Evolutionary conservation across 2,113 vertebrate genomes (phyloP).

Genomic region (Synchiropus splendidus): DNA sequence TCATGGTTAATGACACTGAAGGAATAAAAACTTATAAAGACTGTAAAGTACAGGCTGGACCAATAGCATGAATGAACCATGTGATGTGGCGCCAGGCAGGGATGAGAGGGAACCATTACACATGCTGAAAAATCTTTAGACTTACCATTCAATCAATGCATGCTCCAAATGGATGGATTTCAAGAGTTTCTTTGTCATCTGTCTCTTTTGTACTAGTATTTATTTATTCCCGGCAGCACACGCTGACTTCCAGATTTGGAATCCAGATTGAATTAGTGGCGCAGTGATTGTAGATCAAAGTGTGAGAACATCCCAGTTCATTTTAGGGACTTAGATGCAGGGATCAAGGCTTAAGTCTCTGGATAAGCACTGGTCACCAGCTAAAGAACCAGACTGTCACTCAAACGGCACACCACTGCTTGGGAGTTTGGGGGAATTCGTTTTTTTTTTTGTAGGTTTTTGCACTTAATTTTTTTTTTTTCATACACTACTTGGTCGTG

Average conservation of each 20-base stretch:
- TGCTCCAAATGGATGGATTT: conserved; percentile 36
- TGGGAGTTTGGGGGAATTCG: conserved; percentile 6
- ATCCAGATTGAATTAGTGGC: conserved; percentile 37
- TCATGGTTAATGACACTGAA: too few species aligned
- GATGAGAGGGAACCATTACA: conserved; percentile 26
- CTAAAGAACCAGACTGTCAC: conserved; percentile 44
- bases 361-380: conserved; percentile 47
- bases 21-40: too few species aligned
- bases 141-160: conserved; percentile 39
- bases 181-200: conserved; percentile 18
- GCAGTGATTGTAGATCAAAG: conserved; percentile 41
- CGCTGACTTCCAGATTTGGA: conserved; percentile 36
- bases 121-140: conserved; percentile 19
- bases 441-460: conserved; percentile 8
- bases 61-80: conserved; percentile 6
- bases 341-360: conserved; percentile 44
- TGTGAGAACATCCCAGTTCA: conserved; percentile 41
- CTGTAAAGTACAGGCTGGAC: too few species aligned
- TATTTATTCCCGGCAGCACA: conserved; percentile 42
- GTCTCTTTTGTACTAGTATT: conserved; percentile 33
- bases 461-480: neutral
- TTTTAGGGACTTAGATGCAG: conserved; percentile 32
- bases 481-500: neutral
- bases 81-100: conserved; percentile 40
- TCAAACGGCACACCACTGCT: conserved; percentile 21